Base-by-base conservation (phyloP, 2,888 invertebrate genomes). In the Stictocephala bisonia region DNA sequence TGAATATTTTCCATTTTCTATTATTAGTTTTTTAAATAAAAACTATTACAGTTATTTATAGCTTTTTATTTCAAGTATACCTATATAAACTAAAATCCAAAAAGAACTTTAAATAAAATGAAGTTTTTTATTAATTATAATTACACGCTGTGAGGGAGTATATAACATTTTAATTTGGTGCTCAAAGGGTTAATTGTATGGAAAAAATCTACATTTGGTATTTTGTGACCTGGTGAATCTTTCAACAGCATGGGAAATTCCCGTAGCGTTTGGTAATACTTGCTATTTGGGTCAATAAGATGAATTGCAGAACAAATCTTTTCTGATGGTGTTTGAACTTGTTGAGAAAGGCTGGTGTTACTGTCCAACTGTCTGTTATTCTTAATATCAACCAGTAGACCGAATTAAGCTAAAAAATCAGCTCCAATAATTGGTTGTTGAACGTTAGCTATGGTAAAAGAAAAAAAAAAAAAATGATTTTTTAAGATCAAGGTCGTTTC, bases 161-260 rank as follows among this genome's bases (percentile, higher is more conserved):
- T n/a, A n/a, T n/a, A n/a, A n/a, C n/a, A n/a, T n/a, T n/a, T n/a
- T n/a, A n/a, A n/a, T n/a, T n/a, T n/a, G n/a, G n/a, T n/a, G n/a
- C n/a, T n/a, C n/a, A n/a, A n/a, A n/a, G n/a, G n/a, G n/a, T n/a
- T 71, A 7, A 77, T 77, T 41, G 72, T 26, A 50, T 77, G 77
- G 9, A 48, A 18, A n/a, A 13, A 72, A 51, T 9, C 70, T 35
- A 51, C 60, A 72, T 27, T 27, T 41, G 27, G 41, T 51, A n/a
- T 24, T 18, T 20, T 26, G 20, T 31, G 20, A 40, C 15, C 31
- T 27, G 69, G 56, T 15, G 29, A 11, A 7, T 31, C 22, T 15
- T 44, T 29, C 11, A 58, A 26, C n/a, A 73, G n/a, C n/a, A 41
- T 31, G n/a, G 70, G 73, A 41, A 35, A 73, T 31, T 58, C n/a